A percentile compares a stretch with the other conserved stretches of the same genome.
Evolutionary conservation across 2,113 vertebrate genomes (phyloP).

Genomic region (Oceanodroma tethys): DNA sequence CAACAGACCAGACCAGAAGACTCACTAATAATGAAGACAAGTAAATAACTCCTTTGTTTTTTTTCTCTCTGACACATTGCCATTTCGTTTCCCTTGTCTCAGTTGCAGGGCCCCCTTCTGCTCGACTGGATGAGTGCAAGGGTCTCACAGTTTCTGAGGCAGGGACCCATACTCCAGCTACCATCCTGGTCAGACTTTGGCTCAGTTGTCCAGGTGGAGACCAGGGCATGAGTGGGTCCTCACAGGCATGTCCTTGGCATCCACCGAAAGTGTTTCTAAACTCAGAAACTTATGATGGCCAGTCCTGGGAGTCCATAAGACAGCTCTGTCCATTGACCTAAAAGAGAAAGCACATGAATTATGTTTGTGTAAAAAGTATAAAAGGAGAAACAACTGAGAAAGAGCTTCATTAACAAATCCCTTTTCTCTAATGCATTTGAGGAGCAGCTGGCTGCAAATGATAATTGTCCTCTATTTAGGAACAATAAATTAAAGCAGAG

Average conservation of each 20-base stretch:
- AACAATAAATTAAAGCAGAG: conserved; percentile 14
- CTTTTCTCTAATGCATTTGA: background rate
- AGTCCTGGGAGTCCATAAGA: background rate
- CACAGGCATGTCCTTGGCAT: background rate
- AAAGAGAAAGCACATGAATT: background rate
- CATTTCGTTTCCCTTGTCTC: background rate
- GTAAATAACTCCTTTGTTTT: background rate
- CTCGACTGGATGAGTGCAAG: background rate
- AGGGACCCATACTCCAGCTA: background rate
- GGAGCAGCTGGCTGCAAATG: background rate
- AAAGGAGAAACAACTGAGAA: background rate
- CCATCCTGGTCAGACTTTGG: background rate
- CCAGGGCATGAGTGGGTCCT: background rate
- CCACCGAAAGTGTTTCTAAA: background rate
- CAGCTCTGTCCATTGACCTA: background rate
- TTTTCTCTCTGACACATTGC: background rate
- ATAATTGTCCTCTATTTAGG: conserved; percentile 16
- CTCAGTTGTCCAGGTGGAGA: background rate
- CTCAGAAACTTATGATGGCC: background rate
- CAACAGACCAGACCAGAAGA: background rate
- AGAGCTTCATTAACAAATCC: background rate
- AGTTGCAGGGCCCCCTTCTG: background rate
- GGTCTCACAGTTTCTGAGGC: background rate
- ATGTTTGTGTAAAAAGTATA: background rate
- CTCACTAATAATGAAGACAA: background rate